Percentiles rank a stretch among this genome's conserved stretches.
These are phyloP conservation scores for Drosophila robusta DNA, from an alignment of 2,888 invertebrate genomes.

Conservation along the genomic window DNA sequence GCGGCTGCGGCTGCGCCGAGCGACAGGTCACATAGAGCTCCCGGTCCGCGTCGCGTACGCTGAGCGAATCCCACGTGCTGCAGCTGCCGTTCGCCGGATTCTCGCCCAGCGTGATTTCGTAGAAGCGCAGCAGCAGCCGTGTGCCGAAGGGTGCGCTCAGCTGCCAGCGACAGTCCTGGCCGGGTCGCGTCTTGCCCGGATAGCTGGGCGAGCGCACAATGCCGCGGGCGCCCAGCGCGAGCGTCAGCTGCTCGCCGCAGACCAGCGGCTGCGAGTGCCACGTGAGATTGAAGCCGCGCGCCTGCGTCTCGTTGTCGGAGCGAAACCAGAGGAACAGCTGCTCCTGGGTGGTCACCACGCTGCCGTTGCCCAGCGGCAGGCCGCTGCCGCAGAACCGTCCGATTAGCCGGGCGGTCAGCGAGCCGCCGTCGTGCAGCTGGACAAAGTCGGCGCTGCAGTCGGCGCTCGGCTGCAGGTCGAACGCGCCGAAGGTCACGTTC, in stretches of 20 bases:
- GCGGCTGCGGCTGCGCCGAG: constrained; percentile 88
- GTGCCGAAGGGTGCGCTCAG: constrained; percentile 89
- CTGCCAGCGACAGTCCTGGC: constrained; percentile 93
- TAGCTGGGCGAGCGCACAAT: constrained; percentile 94
- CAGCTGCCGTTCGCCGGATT: constrained; percentile 56
- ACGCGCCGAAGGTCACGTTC: constrained; percentile 91
- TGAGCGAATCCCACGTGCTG: constrained; percentile 61
- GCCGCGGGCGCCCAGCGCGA: constrained; percentile 87
- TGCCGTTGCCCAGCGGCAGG: constrained; percentile 89
- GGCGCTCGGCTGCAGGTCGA: constrained; percentile 87
- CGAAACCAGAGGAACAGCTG: constrained; percentile 92
- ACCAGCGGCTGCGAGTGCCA: constrained; percentile 91
- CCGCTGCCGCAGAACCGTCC: constrained; percentile 92
- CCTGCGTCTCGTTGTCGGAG: constrained; percentile 88
- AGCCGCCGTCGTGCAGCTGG: constrained; percentile 94
- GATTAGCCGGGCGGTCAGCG: constrained; percentile 89
- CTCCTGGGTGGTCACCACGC: constrained; percentile 91
- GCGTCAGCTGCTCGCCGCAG: constrained; percentile 88
- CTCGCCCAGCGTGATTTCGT: constrained; percentile 85
- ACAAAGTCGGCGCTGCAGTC: constrained; percentile 90
- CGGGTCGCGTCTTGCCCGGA: constrained; percentile 93
- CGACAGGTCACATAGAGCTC: constrained; percentile 90
- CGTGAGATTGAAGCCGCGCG: constrained; percentile 89
- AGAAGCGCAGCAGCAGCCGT: constrained; percentile 91
- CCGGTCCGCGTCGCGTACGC: constrained; percentile 83